Evolutionary conservation across 2,113 vertebrate genomes (phyloP).

Genomic region (Melanotaenia duboulayi): DNA sequence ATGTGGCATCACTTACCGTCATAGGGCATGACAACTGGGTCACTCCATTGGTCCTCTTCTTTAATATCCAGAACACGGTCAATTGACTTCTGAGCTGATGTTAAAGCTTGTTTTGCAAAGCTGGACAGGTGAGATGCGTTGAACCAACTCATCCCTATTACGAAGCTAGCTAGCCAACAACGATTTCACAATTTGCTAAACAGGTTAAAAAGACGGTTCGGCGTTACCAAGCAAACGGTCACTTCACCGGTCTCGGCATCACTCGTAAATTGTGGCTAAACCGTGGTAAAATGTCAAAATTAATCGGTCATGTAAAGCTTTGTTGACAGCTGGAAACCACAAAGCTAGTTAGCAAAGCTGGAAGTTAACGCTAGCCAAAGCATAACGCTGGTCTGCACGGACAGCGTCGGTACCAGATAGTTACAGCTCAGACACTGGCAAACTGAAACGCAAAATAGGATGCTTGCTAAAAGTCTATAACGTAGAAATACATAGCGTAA

Average conservation of each 20-base stretch:
- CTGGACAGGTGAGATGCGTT: constrained; percentile 97
- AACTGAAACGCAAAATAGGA: constrained; percentile 6
- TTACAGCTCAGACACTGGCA: constrained; percentile 38
- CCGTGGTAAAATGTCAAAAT: not conserved
- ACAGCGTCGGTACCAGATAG: constrained; percentile 7
- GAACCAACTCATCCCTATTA: constrained; percentile 93
- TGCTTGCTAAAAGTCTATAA: not conserved
- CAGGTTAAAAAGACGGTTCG: not conserved
- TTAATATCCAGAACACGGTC: constrained; percentile 97
- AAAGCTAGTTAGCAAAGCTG: constrained; percentile 44
- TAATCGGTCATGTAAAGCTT: not conserved
- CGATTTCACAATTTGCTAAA: constrained; percentile 5
- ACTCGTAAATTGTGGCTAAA: not conserved
- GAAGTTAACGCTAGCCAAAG: constrained; percentile 5
- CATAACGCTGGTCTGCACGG: constrained; percentile 19
- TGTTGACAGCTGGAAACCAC: constrained; percentile 1
- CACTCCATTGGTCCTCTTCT: constrained; percentile 92
- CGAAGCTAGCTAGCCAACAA: constrained; percentile 13
- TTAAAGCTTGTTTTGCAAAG: constrained; percentile 98
- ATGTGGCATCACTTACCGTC: constrained; percentile 79
- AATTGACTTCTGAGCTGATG: constrained; percentile 97
- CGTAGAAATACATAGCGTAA: not conserved
- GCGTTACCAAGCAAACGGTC: not conserved
- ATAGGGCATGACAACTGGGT: constrained; percentile 81
- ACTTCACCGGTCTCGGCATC: constrained; percentile 9